Evolutionary conservation across 2,113 vertebrate genomes (phyloP), one percentile per base, ranked within the genome.

Genomic region (Trematomus loennbergii): DNA sequence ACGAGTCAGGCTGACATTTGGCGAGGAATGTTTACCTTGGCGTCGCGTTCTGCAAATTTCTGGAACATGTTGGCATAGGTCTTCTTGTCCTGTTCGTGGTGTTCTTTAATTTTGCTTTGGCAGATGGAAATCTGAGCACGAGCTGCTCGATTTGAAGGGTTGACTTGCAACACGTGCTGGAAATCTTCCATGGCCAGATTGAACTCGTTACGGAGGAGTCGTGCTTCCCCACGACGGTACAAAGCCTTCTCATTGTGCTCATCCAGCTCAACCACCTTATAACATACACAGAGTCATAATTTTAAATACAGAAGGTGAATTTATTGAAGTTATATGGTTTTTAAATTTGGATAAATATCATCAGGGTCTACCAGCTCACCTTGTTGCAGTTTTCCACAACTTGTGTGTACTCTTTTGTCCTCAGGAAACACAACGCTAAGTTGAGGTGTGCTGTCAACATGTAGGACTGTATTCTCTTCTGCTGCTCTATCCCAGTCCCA

Each of bases 51-150:
- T 0, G 98, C 98, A 65, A 99, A 99, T 90, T 98, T 99, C 66
- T 97, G 89, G 93, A 99, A 99, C 98, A 99, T 99, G 94, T 99
- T 97, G 93, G 97, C 98, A 0, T 99, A 99, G 81, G 94, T 97
- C 92, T 79, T 96, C 85, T 97, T 95, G 94, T 99, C 98, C 49
- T 93, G 91, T 84, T 99, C 97, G 0, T 99, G 95, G 92, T 99
- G 96, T 78, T 98, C 97, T 84, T 96, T 97, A 0, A 97, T 97
- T 64, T 96, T 98, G 60, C 88, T 95, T 91, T 97, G 97, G 91
- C 98, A 99, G 86, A 95, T 54, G 0, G 93, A 92, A 79, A 98
- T 97, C 91, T 97, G 97, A 54, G 92, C 90, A 2, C 92, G 94
- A 0, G 98, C 98, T 0, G 98, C 97, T 77, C 95, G 96, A 87